Base-by-base conservation (phyloP, 2,888 invertebrate species). In the Parelbella ahira region DNA sequence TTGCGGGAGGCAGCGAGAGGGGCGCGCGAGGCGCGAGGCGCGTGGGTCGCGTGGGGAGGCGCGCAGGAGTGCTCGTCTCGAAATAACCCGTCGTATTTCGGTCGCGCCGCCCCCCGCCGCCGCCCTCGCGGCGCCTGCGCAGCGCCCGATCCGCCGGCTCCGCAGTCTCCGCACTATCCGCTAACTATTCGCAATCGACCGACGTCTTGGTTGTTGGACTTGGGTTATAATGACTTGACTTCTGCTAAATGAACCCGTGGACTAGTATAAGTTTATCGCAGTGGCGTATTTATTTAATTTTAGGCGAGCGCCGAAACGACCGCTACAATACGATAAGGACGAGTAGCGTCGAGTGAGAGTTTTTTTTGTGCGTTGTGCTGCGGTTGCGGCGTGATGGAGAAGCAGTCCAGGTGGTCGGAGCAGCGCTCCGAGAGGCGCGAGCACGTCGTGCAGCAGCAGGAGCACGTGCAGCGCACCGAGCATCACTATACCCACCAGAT, bases 111-210 rank as follows among this genome's bases (percentile, higher is more conserved):
- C 68, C 71, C 54, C 47, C 44, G 53, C 58, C 66, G 59, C 39
- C 66, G 59, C 39, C 51, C 47, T 28, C 48, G 45, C 46, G 34
- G 45, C 70, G 71, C 68, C 60, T 65, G 71, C 77, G 65, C 71
- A 68, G 61, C 63, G 67, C 63, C 59, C 68, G 57, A 44, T 54
- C 48, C 61, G 51, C 54, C 53, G 50, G 60, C 68, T 53, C 67
- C 69, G n/a, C n/a, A n/a, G n/a, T n/a, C n/a, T n/a, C n/a, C n/a
- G 88, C 92, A 93, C 93, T 93, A 93, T 93, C 93, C 93, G 93
- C 93, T 93, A 92, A 92, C 93, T 92, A 93, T 93, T 93, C 93
- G 93, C 93, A 93, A 93, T 93, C 94, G 94, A 94, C 93, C 94
- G 94, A 94, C 94, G 94, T 94, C 94, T 94, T 93, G 93, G 91